Conservation (phyloP, 2,113 vertebrate species). For the Catharus fuscescens region DNA sequence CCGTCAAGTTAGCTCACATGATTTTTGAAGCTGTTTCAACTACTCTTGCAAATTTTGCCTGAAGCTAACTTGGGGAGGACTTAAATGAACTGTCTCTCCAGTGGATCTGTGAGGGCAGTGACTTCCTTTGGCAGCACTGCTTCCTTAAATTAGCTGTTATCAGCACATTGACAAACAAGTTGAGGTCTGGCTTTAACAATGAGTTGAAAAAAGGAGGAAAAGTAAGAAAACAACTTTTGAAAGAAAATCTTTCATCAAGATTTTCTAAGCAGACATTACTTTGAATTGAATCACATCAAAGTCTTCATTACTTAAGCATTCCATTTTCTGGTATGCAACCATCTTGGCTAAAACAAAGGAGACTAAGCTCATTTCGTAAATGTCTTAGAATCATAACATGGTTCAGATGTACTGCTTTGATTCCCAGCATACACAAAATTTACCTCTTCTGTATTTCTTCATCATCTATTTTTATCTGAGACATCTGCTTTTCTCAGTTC, state of each 20-base stretch:
- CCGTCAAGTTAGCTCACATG: background rate
- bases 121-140: background rate
- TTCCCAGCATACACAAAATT: background rate
- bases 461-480: background rate
- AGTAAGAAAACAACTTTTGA: background rate
- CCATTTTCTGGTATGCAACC: slow-evolving; percentile 1
- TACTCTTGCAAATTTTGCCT: background rate
- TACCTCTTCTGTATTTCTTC: background rate
- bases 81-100: background rate
- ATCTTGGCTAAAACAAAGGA: background rate
- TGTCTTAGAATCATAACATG: background rate
- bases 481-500: background rate
- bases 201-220: background rate
- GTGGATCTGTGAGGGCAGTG: background rate
- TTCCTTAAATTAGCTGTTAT: background rate
- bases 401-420: background rate
- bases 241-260: background rate
- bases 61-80: background rate
- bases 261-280: background rate
- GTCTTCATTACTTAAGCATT: background rate
- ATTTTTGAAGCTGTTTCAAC: background rate
- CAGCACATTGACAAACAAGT: background rate
- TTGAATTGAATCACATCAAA: background rate
- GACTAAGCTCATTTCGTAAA: background rate
- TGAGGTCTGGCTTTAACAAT: background rate